These are phyloP conservation scores for Petrosia ficiformis DNA, from an alignment of 37 sponge, comb jelly and placozoan species.

Conservation along the genomic window DNA sequence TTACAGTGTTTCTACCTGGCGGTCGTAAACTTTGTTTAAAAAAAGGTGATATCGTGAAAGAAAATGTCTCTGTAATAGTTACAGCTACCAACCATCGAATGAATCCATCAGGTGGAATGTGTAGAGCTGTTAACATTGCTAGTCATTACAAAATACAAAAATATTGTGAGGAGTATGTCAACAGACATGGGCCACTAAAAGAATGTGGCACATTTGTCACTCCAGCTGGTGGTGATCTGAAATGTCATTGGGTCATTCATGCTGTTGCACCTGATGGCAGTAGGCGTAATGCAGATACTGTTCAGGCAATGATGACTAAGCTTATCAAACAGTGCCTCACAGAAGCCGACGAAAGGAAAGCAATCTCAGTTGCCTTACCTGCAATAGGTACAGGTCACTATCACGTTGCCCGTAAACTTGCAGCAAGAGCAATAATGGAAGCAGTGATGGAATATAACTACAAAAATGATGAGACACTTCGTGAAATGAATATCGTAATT, in stretches of 20 bases:
- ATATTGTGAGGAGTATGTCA: not conserved
- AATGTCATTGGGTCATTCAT: slow-evolving; percentile 15
- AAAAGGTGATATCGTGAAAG: slow-evolving; percentile 1
- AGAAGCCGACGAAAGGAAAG: not conserved
- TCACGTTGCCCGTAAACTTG: not conserved
- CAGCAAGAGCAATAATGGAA: slow-evolving; percentile 8
- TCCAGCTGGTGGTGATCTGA: slow-evolving; percentile 6
- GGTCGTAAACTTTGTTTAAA: not conserved
- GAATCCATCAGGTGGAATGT: not conserved
- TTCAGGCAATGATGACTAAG: not conserved
- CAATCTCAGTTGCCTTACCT: slow-evolving; percentile 10
- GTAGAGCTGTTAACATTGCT: slow-evolving; percentile 1
- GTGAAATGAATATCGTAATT: not conserved
- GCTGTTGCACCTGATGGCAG: slow-evolving; percentile 14
- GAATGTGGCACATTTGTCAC: not conserved
- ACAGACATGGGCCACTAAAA: not conserved
- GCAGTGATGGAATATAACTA: slow-evolving; percentile 3
- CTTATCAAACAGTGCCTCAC: not conserved
- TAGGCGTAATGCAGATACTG: not conserved
- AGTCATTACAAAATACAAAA: slow-evolving; percentile 2
- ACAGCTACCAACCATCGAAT: slow-evolving; percentile 8
- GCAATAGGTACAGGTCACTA: slow-evolving; percentile 5
- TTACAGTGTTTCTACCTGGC: not conserved
- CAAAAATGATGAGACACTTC: not conserved
- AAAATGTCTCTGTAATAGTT: not conserved